A percentile compares a stretch with the other conserved stretches of the same genome.
phyloP scores from a whole-genome alignment of 2,797 vertebrate genomes.

The Falco naumanni region DNA sequence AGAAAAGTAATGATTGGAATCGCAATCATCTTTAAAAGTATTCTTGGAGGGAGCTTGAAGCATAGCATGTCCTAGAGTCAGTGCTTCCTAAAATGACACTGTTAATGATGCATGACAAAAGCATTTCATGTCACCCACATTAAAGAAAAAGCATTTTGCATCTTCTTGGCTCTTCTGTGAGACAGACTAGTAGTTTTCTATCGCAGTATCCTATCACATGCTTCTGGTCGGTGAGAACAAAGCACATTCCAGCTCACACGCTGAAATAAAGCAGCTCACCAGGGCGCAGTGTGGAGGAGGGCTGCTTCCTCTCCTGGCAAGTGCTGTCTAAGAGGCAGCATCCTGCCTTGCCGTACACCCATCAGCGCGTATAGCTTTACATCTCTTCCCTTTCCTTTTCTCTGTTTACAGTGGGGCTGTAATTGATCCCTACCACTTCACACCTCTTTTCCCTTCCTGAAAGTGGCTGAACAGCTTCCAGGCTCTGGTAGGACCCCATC shows the following conservation, averaged over 20 bases:
- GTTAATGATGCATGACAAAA: not conserved
- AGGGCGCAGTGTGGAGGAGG: not conserved
- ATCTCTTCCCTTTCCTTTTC: not conserved
- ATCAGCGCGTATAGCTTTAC: not conserved
- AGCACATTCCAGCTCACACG: not conserved
- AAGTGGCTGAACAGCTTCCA: not conserved
- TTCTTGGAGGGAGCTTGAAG: not conserved
- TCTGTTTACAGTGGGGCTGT: not conserved
- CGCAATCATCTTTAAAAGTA: not conserved
- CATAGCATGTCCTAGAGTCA: not conserved
- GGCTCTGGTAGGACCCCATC: not conserved
- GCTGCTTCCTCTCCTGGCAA: not conserved
- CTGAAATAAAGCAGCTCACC: not conserved
- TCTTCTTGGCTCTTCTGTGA: not conserved
- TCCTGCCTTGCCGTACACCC: accelerated
- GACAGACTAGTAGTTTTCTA: not conserved
- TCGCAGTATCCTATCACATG: not conserved
- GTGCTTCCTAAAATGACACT: not conserved
- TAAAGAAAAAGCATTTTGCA: not conserved
- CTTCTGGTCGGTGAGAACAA: not conserved
- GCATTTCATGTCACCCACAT: not conserved
- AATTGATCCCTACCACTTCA: not conserved
- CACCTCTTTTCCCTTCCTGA: not conserved
- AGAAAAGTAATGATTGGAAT: not conserved
- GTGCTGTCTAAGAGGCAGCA: not conserved